phyloP scores from a whole-genome alignment of 2,888 invertebrate species.

The Brassicogethes aeneus region DNA sequence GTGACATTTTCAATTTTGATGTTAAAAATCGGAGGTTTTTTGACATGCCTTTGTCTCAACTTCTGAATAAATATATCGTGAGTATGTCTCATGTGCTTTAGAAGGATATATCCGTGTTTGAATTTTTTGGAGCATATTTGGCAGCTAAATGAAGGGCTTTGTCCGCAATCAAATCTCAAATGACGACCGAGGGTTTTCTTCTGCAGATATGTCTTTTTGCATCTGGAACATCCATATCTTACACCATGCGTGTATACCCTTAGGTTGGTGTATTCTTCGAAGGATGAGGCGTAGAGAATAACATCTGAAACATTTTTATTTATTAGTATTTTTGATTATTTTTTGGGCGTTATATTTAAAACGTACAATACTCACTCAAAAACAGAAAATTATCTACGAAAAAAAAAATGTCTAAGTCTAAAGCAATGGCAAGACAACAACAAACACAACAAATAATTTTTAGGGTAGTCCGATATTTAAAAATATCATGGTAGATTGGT shows the following conservation, averaged over 20 bases:
- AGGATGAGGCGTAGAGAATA: slow-evolving; percentile 32
- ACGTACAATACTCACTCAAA: slow-evolving; percentile 1
- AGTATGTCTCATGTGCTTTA: slow-evolving; percentile 34
- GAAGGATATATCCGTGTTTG: slow-evolving; percentile 33
- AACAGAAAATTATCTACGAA: not conserved
- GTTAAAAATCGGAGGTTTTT: not conserved
- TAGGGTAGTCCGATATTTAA: too few relatives aligned
- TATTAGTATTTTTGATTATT: not conserved
- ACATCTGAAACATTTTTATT: slow-evolving; percentile 22
- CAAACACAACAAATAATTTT: too few relatives aligned
- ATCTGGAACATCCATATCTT: slow-evolving; percentile 33
- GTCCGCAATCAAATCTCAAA: slow-evolving; percentile 43
- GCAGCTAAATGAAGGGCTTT: slow-evolving; percentile 34
- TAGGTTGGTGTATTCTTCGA: slow-evolving; percentile 34
- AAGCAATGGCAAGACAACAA: too few relatives aligned
- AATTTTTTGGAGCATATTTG: slow-evolving; percentile 32
- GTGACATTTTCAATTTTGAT: too few relatives aligned
- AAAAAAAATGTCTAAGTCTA: not conserved
- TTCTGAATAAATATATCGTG: slow-evolving; percentile 31
- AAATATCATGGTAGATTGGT: too few relatives aligned
- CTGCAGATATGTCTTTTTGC: slow-evolving; percentile 35
- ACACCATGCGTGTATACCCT: slow-evolving; percentile 32
- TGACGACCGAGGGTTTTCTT: slow-evolving; percentile 40
- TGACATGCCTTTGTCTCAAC: slow-evolving; percentile 21
- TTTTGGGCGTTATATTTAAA: not conserved